Evolutionary conservation across 2,797 vertebrate genomes (phyloP), one percentile per base, ranked within the genome.

Genomic region (Malacoraja senta): DNA sequence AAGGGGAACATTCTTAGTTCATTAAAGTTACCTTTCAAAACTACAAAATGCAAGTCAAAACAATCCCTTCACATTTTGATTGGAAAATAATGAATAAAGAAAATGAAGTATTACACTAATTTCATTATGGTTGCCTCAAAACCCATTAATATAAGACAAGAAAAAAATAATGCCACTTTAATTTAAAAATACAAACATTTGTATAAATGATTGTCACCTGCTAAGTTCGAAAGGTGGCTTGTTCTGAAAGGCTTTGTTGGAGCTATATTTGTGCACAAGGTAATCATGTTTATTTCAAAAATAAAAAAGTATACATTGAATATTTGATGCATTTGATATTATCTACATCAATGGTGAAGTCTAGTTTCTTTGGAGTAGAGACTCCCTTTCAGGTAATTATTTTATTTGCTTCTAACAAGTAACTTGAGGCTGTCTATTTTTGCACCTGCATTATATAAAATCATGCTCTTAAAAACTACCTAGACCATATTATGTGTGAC

Each of bases 141-240:
- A n/a, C n/a, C n/a, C n/a, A n/a, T n/a, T n/a, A n/a, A n/a, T n/a
- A n/a, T n/a, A n/a, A n/a, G n/a, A n/a, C n/a, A n/a, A n/a, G n/a
- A n/a, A n/a, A 65, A 7, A 88, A 35, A 84, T 61, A 29, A 72
- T 91, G 90, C 72, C 35, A 53, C 90, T 91, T 91, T 91, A 91
- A 91, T n/a, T 13, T 61, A 58, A 65, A 35, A 38, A 38, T 24
- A 29, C 9, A 72, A 32, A 72, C 2, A 38, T 74, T 72, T 91
- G 88, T 44, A 8, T 26, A 53, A 38, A 91, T 91, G 15, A 74
- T 8, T 38, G 24, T 74, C 68, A 91, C 19, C 90, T 74, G 90
- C 26, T 24, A 26, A 53, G 26, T 53, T 91, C 74, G 21, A 74
- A 10, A 1, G 6, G 32, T 91, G 88, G 19, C 44, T 44, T 91